phyloP scores from a whole-genome alignment of 2,113 vertebrate species.

The Romanogobio albipinnatus region DNA sequence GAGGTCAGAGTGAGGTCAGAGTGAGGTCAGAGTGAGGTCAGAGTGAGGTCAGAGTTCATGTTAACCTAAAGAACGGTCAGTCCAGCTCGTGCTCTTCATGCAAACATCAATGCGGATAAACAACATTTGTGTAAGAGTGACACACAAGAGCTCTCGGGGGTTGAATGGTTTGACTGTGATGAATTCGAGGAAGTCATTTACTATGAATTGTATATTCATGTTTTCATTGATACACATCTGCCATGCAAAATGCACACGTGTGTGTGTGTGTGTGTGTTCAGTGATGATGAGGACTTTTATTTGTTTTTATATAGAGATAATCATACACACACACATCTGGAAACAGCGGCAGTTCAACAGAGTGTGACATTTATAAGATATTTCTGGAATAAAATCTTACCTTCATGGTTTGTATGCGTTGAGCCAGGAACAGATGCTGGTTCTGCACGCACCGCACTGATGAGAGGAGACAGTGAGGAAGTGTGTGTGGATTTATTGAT shows the following conservation, averaged over 20 bases:
- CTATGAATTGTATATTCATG: neutral
- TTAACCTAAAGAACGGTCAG: too few species aligned
- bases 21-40: too few species aligned
- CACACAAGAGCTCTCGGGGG: too few species aligned
- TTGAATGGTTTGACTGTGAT: neutral
- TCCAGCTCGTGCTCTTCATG: too few species aligned
- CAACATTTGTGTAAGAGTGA: too few species aligned
- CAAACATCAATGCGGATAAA: too few species aligned
- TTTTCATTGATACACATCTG: neutral
- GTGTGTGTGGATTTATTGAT: neutral
- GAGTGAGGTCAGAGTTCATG: too few species aligned
- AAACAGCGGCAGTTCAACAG: neutral
- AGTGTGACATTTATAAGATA: neutral
- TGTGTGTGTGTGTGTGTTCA: neutral
- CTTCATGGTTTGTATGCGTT: conserved; percentile 65
- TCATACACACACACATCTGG: neutral
- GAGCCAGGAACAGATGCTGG: conserved; percentile 66
- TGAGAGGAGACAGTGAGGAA: neutral
- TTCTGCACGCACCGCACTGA: conserved; percentile 68
- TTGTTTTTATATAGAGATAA: neutral
- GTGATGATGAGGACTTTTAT: neutral
- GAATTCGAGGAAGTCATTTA: neutral
- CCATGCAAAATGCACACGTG: fast-evolving
- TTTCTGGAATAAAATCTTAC: conserved; percentile 51
- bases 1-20: too few species aligned